phyloP scores from a whole-genome alignment of 2,113 vertebrate genomes.

The Hypomesus transpacificus region DNA sequence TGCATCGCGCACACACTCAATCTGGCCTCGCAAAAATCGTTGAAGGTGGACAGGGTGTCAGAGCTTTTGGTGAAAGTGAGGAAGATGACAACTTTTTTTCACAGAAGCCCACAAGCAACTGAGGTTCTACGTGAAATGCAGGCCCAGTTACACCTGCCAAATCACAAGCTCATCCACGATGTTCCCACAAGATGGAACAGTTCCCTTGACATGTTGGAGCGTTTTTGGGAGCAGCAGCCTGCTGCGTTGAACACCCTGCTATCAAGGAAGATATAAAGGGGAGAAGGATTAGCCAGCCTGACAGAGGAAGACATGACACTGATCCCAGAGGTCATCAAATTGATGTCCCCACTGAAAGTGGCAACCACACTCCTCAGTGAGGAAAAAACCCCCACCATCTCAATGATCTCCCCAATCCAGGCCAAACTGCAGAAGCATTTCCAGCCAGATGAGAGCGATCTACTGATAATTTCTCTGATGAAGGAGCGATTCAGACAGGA shows the following conservation, averaged over 20 bases:
- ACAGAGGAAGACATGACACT: no score
- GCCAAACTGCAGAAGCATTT: slow-evolving; percentile 19
- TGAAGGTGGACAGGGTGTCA: not conserved
- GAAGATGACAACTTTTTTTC: not conserved
- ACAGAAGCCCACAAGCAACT: not conserved
- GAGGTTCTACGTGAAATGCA: not conserved
- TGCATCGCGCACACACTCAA: not conserved
- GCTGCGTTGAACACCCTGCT: slow-evolving; percentile 9
- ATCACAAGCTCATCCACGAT: slow-evolving; percentile 8
- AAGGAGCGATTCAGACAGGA: not conserved
- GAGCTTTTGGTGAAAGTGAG: not conserved
- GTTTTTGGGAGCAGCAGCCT: slow-evolving; percentile 22
- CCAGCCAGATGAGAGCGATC: slow-evolving; percentile 9
- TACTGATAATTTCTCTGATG: slow-evolving; percentile 4
- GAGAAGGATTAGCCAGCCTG: no score
- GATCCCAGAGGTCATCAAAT: no score
- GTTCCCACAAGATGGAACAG: slow-evolving; percentile 25
- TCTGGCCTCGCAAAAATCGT: not conserved
- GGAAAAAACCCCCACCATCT: no score
- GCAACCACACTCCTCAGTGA: no score
- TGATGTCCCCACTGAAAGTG: no score
- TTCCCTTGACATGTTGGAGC: slow-evolving; percentile 15
- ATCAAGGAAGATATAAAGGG: not conserved
- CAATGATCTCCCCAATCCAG: slow-evolving; percentile 18
- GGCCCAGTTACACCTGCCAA: not conserved